These are phyloP conservation scores for Trissolcus japonicus DNA, from an alignment of 2,888 invertebrate genomes.

Conservation along the genomic window DNA sequence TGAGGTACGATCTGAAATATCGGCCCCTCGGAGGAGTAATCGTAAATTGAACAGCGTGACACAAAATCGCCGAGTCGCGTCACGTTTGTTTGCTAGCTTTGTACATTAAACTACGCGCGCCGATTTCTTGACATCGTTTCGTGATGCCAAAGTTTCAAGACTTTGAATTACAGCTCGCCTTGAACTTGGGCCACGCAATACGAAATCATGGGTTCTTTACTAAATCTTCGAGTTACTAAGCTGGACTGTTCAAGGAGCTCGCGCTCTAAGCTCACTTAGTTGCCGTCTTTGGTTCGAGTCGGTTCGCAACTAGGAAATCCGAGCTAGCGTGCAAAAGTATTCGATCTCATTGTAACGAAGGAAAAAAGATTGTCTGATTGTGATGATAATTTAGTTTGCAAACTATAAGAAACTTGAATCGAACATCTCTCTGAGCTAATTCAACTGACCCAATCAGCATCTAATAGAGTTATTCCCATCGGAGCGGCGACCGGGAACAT, in stretches of 20 bases:
- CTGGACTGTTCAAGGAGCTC: conserved; percentile 9
- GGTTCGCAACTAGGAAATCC: background rate
- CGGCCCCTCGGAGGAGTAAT: conserved; percentile 18
- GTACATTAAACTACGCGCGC: conserved; percentile 32
- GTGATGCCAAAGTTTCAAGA: conserved; percentile 39
- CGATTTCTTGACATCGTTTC: conserved; percentile 28
- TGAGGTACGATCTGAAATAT: conserved; percentile 34
- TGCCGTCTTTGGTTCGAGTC: background rate
- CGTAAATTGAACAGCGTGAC: conserved; percentile 44
- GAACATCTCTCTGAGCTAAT: too few relatives aligned
- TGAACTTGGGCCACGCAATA: conserved; percentile 45
- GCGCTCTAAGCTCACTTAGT: conserved; percentile 3
- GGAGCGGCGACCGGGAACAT: background rate
- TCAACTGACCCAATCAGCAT: too few relatives aligned
- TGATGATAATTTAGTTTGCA: background rate
- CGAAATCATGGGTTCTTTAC: conserved; percentile 26
- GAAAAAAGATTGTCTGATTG: too few relatives aligned
- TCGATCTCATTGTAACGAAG: background rate
- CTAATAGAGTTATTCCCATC: too few relatives aligned
- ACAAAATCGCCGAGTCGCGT: conserved; percentile 33
- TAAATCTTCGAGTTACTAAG: conserved; percentile 23
- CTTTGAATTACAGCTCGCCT: conserved; percentile 42
- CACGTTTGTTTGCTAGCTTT: conserved; percentile 43
- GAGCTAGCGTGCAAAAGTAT: background rate
- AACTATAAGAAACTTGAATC: background rate